Evolutionary conservation across 2,797 vertebrate genomes (phyloP).

Genomic region (Knipowitschia caucasica): DNA sequence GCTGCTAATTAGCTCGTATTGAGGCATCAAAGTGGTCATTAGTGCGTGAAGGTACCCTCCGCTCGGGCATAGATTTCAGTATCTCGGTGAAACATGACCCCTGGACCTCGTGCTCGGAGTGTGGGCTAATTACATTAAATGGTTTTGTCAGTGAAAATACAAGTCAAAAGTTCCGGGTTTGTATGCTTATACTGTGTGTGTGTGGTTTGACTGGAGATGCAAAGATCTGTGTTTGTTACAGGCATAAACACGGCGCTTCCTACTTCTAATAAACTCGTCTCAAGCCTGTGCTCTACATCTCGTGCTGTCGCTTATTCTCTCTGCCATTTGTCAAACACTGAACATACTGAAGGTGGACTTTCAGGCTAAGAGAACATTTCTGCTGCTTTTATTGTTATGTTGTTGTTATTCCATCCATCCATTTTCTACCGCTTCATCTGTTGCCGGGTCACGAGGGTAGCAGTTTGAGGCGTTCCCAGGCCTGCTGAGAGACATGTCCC

Average conservation of each 20-base stretch:
- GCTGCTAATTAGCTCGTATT: conserved; percentile 36
- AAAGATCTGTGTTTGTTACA: background rate
- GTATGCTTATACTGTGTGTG: too few species aligned
- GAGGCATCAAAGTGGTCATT: conserved; percentile 12
- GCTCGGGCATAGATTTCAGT: conserved; percentile 26
- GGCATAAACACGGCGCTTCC: conserved; percentile 10
- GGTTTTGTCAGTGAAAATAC: conserved; percentile 1
- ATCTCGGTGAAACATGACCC: conserved; percentile 14
- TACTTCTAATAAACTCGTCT: conserved; percentile 38
- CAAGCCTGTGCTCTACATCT: conserved; percentile 25
- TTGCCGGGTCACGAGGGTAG: too few species aligned
- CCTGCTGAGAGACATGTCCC: too few species aligned
- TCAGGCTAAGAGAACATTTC: conserved; percentile 12
- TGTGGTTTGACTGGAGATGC: background rate
- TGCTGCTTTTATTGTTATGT: too few species aligned
- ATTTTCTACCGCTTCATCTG: too few species aligned
- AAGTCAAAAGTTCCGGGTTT: conserved; percentile 6
- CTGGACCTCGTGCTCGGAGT: conserved; percentile 31
- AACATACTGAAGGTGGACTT: conserved; percentile 12
- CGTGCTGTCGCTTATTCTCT: conserved; percentile 28
- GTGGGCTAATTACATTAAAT: conserved; percentile 22
- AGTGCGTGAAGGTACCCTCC: conserved; percentile 12
- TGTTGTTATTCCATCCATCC: too few species aligned
- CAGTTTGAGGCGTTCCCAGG: too few species aligned
- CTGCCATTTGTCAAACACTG: conserved; percentile 26